Evolutionary conservation across 2,113 vertebrate species (phyloP).

Genomic region (Lasiurus borealis): DNA sequence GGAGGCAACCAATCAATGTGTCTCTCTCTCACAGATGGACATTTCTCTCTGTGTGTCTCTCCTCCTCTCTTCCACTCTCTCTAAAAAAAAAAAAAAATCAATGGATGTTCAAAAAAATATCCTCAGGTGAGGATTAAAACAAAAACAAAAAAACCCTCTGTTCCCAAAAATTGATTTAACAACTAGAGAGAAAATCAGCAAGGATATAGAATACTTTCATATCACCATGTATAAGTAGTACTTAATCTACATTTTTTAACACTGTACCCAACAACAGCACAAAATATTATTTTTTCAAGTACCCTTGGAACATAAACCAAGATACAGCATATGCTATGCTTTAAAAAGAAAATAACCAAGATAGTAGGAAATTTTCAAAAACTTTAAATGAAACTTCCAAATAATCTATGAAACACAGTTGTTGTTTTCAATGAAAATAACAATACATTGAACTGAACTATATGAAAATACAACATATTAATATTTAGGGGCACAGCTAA

Average conservation of each 20-base stretch:
- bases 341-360: not conserved
- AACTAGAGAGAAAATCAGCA: not conserved
- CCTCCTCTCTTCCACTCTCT: too few relatives aligned
- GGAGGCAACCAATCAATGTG: too few relatives aligned
- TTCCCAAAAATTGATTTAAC: not conserved
- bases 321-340: not conserved
- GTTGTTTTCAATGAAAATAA: not conserved
- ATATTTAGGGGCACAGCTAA: slow-evolving; percentile 1
- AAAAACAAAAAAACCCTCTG: too few relatives aligned
- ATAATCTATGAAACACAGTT: not conserved
- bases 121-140: too few relatives aligned
- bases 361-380: not conserved
- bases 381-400: slow-evolving; percentile 25
- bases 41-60: too few relatives aligned
- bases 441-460: not conserved
- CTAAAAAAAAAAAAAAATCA: too few relatives aligned
- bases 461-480: slow-evolving; percentile 3
- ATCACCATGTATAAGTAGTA: not conserved
- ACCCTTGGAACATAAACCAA: not conserved
- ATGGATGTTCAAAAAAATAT: too few relatives aligned
- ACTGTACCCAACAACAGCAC: not conserved
- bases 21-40: too few relatives aligned
- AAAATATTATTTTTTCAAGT: not conserved
- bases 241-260: not conserved
- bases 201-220: not conserved